A percentile compares a stretch with the other conserved stretches of the same genome.
Conservation (phyloP, 2,888 invertebrate genomes). For the Cylloceria caligata region DNA sequence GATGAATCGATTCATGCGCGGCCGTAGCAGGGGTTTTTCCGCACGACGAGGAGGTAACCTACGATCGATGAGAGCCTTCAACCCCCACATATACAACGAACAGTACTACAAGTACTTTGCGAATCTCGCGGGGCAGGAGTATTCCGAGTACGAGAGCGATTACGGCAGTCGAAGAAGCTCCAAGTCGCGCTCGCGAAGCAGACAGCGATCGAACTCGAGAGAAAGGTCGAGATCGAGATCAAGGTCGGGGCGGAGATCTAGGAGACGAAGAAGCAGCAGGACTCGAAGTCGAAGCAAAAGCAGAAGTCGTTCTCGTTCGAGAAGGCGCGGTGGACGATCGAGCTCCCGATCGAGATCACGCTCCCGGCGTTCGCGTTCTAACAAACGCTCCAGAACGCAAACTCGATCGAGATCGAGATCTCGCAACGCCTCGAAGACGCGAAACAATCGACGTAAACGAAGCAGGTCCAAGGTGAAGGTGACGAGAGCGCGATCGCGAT, state of each 20-base stretch:
- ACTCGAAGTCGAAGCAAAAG: constrained; percentile 60
- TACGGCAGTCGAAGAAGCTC: constrained; percentile 73
- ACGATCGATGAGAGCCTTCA: constrained; percentile 78
- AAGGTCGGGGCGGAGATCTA: constrained; percentile 63
- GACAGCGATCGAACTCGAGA: constrained; percentile 77
- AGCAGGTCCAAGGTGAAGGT: constrained; percentile 76
- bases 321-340: constrained; percentile 75
- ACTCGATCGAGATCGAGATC: constrained; percentile 73
- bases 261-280: constrained; percentile 64
- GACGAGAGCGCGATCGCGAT: constrained; percentile 78
- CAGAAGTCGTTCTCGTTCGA: constrained; percentile 74
- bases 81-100: constrained; percentile 84
- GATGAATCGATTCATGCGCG: constrained; percentile 74
- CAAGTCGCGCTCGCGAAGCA: constrained; percentile 76
- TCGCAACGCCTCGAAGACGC: constrained; percentile 58
- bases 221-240: constrained; percentile 65
- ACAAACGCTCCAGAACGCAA: constrained; percentile 67
- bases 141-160: constrained; percentile 85
- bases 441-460: constrained; percentile 69
- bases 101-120: constrained; percentile 87
- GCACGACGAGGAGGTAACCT: constrained; percentile 72
- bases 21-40: constrained; percentile 71
- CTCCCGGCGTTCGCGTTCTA: constrained; percentile 62
- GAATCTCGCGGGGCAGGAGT: constrained; percentile 86
- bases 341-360: constrained; percentile 77